Evolutionary conservation across 2,888 invertebrate genomes (phyloP).

Genomic region (Chloroclysta siterata): DNA sequence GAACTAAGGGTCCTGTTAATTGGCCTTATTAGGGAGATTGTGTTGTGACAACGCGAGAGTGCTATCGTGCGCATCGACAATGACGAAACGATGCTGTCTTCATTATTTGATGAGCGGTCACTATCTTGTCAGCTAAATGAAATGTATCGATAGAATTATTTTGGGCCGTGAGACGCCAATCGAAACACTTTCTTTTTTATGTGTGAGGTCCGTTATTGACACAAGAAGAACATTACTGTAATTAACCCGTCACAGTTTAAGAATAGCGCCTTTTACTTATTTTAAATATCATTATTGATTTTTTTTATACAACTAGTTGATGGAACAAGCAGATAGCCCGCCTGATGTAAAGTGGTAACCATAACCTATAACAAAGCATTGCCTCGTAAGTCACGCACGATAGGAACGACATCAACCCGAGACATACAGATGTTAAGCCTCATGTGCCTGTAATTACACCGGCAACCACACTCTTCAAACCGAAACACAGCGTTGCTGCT

Average conservation of each 20-base stretch:
- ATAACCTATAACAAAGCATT: too few relatives aligned
- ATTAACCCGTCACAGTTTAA: slow-evolving; percentile 62
- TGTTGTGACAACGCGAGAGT: slow-evolving; percentile 84
- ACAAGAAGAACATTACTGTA: slow-evolving; percentile 63
- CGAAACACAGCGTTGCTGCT: too few relatives aligned
- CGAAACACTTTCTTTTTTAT: slow-evolving; percentile 73
- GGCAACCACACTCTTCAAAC: too few relatives aligned
- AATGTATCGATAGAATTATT: slow-evolving; percentile 85
- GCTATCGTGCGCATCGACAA: slow-evolving; percentile 85
- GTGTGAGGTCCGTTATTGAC: slow-evolving; percentile 75
- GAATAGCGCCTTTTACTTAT: slow-evolving; percentile 47
- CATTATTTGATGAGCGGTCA: slow-evolving; percentile 84
- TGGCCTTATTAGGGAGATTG: slow-evolving; percentile 84
- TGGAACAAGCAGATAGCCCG: too few relatives aligned
- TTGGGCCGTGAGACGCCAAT: slow-evolving; percentile 78
- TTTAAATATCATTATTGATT: slow-evolving; percentile 42
- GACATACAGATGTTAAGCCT: too few relatives aligned
- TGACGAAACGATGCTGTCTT: slow-evolving; percentile 85
- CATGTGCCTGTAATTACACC: too few relatives aligned
- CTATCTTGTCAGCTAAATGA: slow-evolving; percentile 84
- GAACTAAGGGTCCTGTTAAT: slow-evolving; percentile 75
- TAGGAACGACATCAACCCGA: too few relatives aligned
- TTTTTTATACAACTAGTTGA: too few relatives aligned
- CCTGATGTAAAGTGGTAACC: too few relatives aligned
- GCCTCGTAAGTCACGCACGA: too few relatives aligned